phyloP scores from a whole-genome alignment of 1,140 invertebrate genomes.

The Ctenoplectra terminalis region DNA sequence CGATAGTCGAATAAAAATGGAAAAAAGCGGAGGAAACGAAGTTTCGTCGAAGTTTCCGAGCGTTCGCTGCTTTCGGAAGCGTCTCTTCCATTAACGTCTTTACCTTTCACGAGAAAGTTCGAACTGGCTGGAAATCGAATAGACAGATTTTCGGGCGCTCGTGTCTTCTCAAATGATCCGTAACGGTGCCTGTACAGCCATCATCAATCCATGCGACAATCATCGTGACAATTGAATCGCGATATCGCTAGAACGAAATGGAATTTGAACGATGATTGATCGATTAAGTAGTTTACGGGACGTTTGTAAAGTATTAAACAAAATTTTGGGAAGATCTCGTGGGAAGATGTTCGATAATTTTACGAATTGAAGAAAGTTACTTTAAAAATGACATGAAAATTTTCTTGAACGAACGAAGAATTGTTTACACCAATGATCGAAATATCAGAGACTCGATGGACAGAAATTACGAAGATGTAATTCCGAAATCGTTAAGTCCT shows the following conservation, averaged over 20 bases:
- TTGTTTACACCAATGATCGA: no score
- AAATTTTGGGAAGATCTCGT: neutral
- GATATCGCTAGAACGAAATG: neutral
- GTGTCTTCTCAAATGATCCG: conserved; percentile 22
- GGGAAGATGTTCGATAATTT: no score
- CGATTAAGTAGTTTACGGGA: neutral
- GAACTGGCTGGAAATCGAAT: neutral
- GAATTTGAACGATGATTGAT: conserved; percentile 20
- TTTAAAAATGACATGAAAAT: neutral
- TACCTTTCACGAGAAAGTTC: conserved; percentile 13
- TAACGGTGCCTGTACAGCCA: neutral
- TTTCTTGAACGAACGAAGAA: no score
- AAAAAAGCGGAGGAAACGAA: neutral
- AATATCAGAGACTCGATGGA: neutral
- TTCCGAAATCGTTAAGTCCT: neutral
- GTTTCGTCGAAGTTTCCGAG: neutral
- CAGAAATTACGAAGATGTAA: neutral
- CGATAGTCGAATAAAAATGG: neutral
- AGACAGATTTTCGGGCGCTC: conserved; percentile 17
- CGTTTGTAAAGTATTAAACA: neutral
- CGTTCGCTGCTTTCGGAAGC: conserved; percentile 12
- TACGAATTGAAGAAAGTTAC: neutral
- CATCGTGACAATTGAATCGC: conserved; percentile 24
- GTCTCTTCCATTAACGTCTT: conserved; percentile 30
- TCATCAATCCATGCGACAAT: conserved; percentile 5